A percentile compares a stretch with the other conserved stretches of the same genome.
phyloP scores from a whole-genome alignment of 2,797 vertebrate genomes.

The Pipistrellus nathusii region DNA sequence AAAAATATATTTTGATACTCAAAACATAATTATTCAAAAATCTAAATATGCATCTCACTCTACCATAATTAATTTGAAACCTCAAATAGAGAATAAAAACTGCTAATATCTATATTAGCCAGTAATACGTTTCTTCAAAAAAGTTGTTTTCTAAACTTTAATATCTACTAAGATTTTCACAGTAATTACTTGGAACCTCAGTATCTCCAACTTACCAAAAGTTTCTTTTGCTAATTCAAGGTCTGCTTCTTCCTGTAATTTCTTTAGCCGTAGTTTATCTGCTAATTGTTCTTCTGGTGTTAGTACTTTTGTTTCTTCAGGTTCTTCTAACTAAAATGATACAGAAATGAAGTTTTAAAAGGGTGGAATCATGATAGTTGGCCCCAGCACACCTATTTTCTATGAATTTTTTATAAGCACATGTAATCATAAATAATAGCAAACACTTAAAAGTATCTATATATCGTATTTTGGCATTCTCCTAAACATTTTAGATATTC shows the following conservation, averaged over 20 bases:
- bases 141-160: constrained; percentile 13
- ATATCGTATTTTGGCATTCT: not conserved
- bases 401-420: not conserved
- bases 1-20: not conserved
- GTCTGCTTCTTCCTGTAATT: constrained; percentile 96
- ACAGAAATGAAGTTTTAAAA: constrained; percentile 63
- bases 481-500: constrained; percentile 10
- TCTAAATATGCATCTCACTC: constrained; percentile 24
- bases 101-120: not conserved
- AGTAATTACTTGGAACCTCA: not conserved
- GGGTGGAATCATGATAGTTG: not conserved
- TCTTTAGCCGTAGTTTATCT: constrained; percentile 94
- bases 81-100: constrained; percentile 51
- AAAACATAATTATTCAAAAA: constrained; percentile 57
- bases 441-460: constrained; percentile 26
- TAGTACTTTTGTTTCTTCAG: constrained; percentile 87
- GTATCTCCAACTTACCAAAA: constrained; percentile 91
- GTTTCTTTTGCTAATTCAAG: constrained; percentile 97
- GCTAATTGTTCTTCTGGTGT: constrained; percentile 93
- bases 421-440: constrained; percentile 17
- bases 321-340: constrained; percentile 87
- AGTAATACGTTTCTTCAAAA: not conserved
- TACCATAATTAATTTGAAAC: constrained; percentile 22
- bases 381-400: not conserved
- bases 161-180: not conserved